Conservation (phyloP, 1,140 invertebrate genomes). For the Zaprionus lachaisei region DNA sequence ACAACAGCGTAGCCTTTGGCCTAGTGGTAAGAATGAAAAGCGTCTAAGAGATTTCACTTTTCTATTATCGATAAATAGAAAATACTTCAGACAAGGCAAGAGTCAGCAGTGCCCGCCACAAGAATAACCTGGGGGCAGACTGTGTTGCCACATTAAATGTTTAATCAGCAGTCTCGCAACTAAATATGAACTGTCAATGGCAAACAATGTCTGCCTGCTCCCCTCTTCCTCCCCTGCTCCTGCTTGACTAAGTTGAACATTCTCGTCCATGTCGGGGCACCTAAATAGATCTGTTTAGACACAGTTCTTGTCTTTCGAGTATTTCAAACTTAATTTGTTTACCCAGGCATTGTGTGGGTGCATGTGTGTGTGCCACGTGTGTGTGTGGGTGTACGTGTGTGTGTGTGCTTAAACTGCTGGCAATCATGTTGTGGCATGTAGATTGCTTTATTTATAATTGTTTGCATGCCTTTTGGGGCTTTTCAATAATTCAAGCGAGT, state of each 20-base stretch:
- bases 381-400: conserved; percentile 18
- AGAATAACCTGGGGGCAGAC: conserved; percentile 5
- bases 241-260: not conserved
- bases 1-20: conserved; percentile 13
- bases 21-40: conserved; percentile 29
- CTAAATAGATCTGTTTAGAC: conserved; percentile 39
- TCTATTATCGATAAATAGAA: conserved; percentile 30
- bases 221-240: not conserved
- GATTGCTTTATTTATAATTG: conserved; percentile 65
- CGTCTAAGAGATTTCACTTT: conserved; percentile 42
- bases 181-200: conserved; percentile 65
- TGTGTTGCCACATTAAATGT: conserved; percentile 58
- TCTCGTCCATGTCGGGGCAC: conserved; percentile 17
- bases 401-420: conserved; percentile 5
- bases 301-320: conserved; percentile 28
- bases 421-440: conserved; percentile 41
- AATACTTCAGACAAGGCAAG: conserved; percentile 18
- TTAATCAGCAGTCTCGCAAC: conserved; percentile 59
- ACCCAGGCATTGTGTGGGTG: conserved; percentile 10
- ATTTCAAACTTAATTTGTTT: conserved; percentile 41
- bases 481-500: conserved; percentile 35
- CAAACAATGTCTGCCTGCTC: conserved; percentile 40
- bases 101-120: conserved; percentile 3
- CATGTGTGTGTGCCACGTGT: conserved; percentile 19
- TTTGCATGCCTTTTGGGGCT: conserved; percentile 36